Conservation (phyloP, 2,888 invertebrate genomes). For the Icerya purchasi region DNA sequence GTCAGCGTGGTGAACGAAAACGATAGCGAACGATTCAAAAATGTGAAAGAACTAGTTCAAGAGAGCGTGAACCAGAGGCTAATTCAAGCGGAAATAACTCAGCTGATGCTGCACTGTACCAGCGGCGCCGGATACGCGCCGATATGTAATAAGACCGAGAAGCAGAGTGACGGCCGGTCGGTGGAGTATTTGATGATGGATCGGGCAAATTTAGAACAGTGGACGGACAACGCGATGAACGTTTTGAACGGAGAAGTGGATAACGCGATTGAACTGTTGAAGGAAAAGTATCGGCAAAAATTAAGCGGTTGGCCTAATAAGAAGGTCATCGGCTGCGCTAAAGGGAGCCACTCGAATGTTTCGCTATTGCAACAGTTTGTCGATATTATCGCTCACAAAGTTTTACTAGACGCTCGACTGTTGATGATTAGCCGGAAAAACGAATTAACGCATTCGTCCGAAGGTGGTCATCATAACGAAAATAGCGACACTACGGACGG, state of each 20-base stretch:
- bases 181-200: constrained; percentile 29
- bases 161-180: no score
- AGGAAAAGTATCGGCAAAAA: constrained; percentile 38
- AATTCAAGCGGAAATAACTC: constrained; percentile 53
- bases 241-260: constrained; percentile 50
- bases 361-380: constrained; percentile 40
- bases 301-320: constrained; percentile 36
- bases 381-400: constrained; percentile 49
- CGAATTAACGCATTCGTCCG: neutral
- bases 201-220: constrained; percentile 45
- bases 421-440: constrained; percentile 30
- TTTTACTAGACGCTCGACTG: constrained; percentile 52
- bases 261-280: constrained; percentile 42
- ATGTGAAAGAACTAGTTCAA: constrained; percentile 32
- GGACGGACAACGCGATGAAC: constrained; percentile 51
- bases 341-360: constrained; percentile 20
- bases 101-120: constrained; percentile 38
- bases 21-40: constrained; percentile 26
- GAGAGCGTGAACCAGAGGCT: constrained; percentile 52
- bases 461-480: neutral
- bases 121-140: constrained; percentile 42
- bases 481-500: neutral
- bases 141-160: constrained; percentile 16
- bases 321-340: constrained; percentile 13
- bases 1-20: constrained; percentile 47